Percentiles rank a stretch among this genome's conserved stretches.
phyloP scores from a whole-genome alignment of 2,888 invertebrate species.

The Octonoba sinensis region DNA sequence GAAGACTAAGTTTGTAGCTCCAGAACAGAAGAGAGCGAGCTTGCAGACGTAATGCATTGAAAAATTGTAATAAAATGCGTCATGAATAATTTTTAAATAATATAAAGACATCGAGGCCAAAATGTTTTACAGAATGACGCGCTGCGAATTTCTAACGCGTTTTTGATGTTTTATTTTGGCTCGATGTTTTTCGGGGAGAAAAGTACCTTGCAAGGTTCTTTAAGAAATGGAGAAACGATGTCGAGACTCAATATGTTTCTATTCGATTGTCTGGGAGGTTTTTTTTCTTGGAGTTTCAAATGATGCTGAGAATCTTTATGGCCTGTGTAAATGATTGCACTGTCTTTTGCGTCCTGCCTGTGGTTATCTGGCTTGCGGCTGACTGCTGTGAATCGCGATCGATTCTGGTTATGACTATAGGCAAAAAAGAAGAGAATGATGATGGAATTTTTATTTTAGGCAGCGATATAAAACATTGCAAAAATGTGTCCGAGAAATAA shows the following conservation, averaged over 20 bases:
- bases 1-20: conserved; percentile 42
- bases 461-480: too few species aligned
- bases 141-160: conserved; percentile 47
- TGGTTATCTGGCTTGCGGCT: too few species aligned
- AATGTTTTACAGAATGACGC: conserved; percentile 54
- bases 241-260: conserved; percentile 14
- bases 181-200: conserved; percentile 19
- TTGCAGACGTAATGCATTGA: conserved; percentile 40
- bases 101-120: conserved; percentile 49
- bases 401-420: too few species aligned
- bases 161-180: conserved; percentile 32
- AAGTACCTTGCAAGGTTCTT: conserved; percentile 23
- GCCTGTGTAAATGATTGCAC: too few species aligned
- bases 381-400: too few species aligned
- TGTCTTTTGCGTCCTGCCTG: too few species aligned
- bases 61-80: conserved; percentile 59
- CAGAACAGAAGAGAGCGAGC: conserved; percentile 23
- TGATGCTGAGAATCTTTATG: too few species aligned
- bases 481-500: too few species aligned
- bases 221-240: conserved; percentile 22
- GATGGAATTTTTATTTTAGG: too few species aligned
- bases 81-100: conserved; percentile 61
- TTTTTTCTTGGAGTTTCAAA: too few species aligned
- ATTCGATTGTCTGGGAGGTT: neutral
- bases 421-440: too few species aligned